Evolutionary conservation across 2,888 invertebrate genomes (phyloP).

Genomic region (Agrotis exclamationis): DNA sequence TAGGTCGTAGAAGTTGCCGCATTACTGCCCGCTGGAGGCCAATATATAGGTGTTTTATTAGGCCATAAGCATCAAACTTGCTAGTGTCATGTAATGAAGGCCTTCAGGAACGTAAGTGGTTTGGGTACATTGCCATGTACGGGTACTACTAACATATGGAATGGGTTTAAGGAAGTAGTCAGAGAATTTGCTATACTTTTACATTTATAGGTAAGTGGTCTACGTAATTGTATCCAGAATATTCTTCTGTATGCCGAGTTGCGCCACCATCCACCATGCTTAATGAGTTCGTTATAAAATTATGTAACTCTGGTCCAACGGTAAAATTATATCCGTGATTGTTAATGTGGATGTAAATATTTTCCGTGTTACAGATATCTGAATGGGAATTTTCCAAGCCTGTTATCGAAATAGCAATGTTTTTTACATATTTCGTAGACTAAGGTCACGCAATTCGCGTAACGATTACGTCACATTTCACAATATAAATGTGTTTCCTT

Average conservation of each 20-base stretch:
- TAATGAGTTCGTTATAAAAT: neutral
- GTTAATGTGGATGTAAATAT: neutral
- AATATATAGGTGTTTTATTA: slow-evolving; percentile 61
- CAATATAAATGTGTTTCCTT: slow-evolving; percentile 74
- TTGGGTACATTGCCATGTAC: slow-evolving; percentile 6
- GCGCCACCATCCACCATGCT: too few species aligned
- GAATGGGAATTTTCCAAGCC: neutral
- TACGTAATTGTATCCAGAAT: neutral
- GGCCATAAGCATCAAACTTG: slow-evolving; percentile 59
- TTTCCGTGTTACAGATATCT: slow-evolving; percentile 7
- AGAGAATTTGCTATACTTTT: slow-evolving; percentile 2
- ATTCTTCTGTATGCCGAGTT: neutral
- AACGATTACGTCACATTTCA: slow-evolving; percentile 50
- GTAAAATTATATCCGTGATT: slow-evolving; percentile 7
- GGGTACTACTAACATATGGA: slow-evolving; percentile 17
- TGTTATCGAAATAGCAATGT: slow-evolving; percentile 28
- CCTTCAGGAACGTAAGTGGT: slow-evolving; percentile 34
- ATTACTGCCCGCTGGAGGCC: slow-evolving; percentile 55
- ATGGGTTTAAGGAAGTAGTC: slow-evolving; percentile 21
- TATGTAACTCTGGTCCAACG: neutral
- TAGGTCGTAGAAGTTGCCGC: slow-evolving; percentile 62
- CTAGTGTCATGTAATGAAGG: slow-evolving; percentile 59
- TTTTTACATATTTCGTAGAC: slow-evolving; percentile 27
- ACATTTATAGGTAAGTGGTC: neutral
- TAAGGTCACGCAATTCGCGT: slow-evolving; percentile 34